Percentiles rank a stretch among this genome's conserved stretches.
phyloP scores from a whole-genome alignment of 2,797 vertebrate species.

The Ammospiza maritima region DNA sequence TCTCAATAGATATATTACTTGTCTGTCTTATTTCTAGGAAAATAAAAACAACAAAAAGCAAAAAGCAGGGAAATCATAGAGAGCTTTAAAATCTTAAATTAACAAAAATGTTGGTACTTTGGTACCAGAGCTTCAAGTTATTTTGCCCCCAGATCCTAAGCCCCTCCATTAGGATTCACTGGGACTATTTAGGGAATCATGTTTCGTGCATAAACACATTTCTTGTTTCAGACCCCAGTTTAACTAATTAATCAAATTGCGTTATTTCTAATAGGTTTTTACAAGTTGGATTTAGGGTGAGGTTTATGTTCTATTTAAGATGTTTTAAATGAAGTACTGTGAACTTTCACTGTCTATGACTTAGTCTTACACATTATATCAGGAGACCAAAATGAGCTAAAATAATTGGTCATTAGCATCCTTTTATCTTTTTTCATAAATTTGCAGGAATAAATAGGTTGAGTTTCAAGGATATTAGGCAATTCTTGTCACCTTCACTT shows the following conservation, averaged over 20 bases:
- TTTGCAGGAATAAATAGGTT: neutral
- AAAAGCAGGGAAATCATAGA: neutral
- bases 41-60: neutral
- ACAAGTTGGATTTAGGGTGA: neutral
- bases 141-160: neutral
- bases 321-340: neutral
- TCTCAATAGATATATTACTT: neutral
- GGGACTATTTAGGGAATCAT: neutral
- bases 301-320: neutral
- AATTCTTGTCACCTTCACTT: neutral
- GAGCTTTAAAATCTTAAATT: neutral
- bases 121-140: neutral
- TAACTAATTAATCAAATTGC: neutral
- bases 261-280: neutral
- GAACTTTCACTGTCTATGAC: neutral
- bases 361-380: neutral
- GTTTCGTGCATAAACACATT: neutral
- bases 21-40: neutral
- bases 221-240: neutral
- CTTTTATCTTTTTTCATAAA: neutral
- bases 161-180: neutral
- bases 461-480: neutral
- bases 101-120: neutral
- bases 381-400: neutral
- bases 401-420: neutral